phyloP scores from a whole-genome alignment of 2,797 vertebrate species.

The Euthynnus affinis region DNA sequence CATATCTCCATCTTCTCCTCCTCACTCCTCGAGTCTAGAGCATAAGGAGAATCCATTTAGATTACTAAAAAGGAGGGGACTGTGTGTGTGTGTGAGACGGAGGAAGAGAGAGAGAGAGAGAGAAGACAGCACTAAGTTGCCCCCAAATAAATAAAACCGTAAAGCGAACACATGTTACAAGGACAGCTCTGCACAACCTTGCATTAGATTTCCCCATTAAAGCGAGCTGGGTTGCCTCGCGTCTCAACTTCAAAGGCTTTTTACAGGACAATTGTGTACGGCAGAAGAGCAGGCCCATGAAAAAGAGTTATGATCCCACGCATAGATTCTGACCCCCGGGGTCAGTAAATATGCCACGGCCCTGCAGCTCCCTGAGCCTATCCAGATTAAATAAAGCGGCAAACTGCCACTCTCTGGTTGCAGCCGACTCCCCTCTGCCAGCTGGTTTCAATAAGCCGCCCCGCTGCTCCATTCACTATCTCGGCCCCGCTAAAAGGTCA shows the following conservation, averaged over 20 bases:
- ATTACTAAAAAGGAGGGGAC: constrained; percentile 38
- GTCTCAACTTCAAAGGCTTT: constrained; percentile 80
- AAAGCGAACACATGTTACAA: constrained; percentile 70
- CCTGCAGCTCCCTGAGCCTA: constrained; percentile 66
- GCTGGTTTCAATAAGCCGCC: constrained; percentile 86
- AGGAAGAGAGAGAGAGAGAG: constrained; percentile 35
- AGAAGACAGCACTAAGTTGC: constrained; percentile 54
- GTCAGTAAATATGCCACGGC: constrained; percentile 72
- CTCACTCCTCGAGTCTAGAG: constrained; percentile 37
- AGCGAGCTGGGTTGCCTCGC: constrained; percentile 48
- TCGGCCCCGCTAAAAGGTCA: constrained; percentile 75
- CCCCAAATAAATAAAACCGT: constrained; percentile 71
- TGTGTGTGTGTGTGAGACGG: constrained; percentile 13
- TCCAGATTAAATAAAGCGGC: constrained; percentile 82
- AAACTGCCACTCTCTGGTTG: constrained; percentile 76
- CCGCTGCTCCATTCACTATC: constrained; percentile 62
- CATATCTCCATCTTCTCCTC: constrained; percentile 42
- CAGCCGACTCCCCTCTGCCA: constrained; percentile 66
- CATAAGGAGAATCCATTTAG: constrained; percentile 60
- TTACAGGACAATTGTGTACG: constrained; percentile 73
- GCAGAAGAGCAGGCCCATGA: constrained; percentile 77
- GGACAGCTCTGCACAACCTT: constrained; percentile 61
- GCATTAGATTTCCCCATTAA: constrained; percentile 79
- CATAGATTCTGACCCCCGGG: constrained; percentile 70
- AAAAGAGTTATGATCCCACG: constrained; percentile 76